Percentiles rank a stretch among this genome's conserved stretches.
These are phyloP conservation scores for Cygnus olor DNA, from an alignment of 2,797 vertebrate genomes.

Conservation along the genomic window DNA sequence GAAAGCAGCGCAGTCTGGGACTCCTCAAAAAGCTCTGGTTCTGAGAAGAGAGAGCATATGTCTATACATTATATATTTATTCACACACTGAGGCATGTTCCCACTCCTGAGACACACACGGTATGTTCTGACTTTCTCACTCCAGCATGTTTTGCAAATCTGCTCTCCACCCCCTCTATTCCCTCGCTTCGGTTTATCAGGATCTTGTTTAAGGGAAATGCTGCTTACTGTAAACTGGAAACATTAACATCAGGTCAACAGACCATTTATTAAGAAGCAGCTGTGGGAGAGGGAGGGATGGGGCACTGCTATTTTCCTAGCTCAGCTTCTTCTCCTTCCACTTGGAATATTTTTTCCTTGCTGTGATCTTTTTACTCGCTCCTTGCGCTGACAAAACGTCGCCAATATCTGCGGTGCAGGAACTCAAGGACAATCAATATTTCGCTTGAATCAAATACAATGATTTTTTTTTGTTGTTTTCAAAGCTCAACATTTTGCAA, in stretches of 20 bases:
- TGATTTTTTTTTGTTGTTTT: conserved; percentile 49
- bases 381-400: conserved; percentile 49
- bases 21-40: not conserved
- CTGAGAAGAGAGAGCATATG: conserved; percentile 52
- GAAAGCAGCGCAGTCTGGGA: conserved; percentile 25
- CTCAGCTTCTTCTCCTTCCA: conserved; percentile 28
- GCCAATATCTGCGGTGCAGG: conserved; percentile 46
- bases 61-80: conserved; percentile 67
- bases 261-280: conserved; percentile 40
- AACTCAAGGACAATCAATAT: conserved; percentile 66
- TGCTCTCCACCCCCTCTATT: conserved; percentile 48
- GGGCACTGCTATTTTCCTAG: not conserved
- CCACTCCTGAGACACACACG: conserved; percentile 51
- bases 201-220: conserved; percentile 47
- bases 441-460: conserved; percentile 59
- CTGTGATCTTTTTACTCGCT: conserved; percentile 50
- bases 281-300: conserved; percentile 29
- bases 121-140: conserved; percentile 64
- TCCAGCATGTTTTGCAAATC: conserved; percentile 68
- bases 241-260: conserved; percentile 50
- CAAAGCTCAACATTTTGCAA: conserved; percentile 61
- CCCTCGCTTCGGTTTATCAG: conserved; percentile 37
- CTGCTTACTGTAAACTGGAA: conserved; percentile 38
- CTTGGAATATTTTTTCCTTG: conserved; percentile 63
- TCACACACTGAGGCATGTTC: conserved; percentile 64